Conservation (phyloP, 2,888 invertebrate species). For the Drosophila paramelanica region DNA sequence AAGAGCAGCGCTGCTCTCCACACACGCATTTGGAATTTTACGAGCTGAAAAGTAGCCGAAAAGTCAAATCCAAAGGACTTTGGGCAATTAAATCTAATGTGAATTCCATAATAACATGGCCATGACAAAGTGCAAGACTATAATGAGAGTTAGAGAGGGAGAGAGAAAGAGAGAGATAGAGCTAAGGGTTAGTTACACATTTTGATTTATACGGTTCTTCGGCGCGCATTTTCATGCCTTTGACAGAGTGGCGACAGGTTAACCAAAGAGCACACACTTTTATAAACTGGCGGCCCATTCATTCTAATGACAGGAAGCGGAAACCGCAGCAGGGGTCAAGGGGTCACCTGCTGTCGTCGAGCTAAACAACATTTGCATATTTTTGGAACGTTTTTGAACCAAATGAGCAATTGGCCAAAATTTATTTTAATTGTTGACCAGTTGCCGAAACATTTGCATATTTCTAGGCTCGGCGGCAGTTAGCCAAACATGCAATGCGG, state of each 20-base stretch:
- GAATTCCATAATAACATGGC: conserved; percentile 77
- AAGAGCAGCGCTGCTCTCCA: conserved; percentile 32
- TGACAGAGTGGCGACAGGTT: conserved; percentile 77
- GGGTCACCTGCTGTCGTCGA: conserved; percentile 49
- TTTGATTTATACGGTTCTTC: conserved; percentile 82
- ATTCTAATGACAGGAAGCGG: conserved; percentile 72
- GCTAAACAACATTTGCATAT: conserved; percentile 64
- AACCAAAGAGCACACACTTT: conserved; percentile 37
- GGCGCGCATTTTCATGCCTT: conserved; percentile 78
- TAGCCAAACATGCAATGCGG: conserved; percentile 55
- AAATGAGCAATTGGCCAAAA: conserved; percentile 81
- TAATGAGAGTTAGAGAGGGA: neutral
- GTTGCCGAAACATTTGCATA: conserved; percentile 61
- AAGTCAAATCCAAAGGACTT: conserved; percentile 39
- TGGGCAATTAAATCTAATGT: conserved; percentile 76
- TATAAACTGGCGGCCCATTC: conserved; percentile 47
- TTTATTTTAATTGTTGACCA: conserved; percentile 71
- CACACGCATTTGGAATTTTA: conserved; percentile 59
- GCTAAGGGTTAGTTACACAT: conserved; percentile 59
- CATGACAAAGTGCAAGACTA: conserved; percentile 68
- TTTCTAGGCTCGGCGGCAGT: conserved; percentile 13
- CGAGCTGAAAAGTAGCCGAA: conserved; percentile 65
- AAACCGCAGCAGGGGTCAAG: conserved; percentile 56
- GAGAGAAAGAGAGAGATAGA: conserved; percentile 3
- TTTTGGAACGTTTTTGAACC: conserved; percentile 66